Evolutionary conservation across 2,797 vertebrate genomes (phyloP), one percentile per base, ranked within the genome.

Genomic region (Platyrinchus mystaceus): DNA sequence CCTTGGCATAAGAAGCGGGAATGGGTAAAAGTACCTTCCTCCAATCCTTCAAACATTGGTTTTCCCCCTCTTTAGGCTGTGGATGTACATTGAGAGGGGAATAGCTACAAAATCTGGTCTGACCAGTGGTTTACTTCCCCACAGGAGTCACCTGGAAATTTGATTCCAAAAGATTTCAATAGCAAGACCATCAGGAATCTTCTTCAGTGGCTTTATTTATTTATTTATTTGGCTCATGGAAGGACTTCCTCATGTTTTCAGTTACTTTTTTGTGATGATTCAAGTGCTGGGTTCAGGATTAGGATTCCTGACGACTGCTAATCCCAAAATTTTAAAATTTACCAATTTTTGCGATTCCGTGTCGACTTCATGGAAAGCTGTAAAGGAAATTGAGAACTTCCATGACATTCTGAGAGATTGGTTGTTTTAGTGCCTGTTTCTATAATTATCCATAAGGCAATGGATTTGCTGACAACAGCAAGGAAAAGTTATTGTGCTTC

Each of bases 351-450:
- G 17, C 41, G 49, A 62, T 84, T 87, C 66, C 14, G 3, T 37
- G 41, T 36, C 0, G 0, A 36, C 46, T 74, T 90, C 56, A 44
- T 2, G 1, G 69, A 55, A 75, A 52, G 26, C 43, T n/a, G 1
- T 20, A 3, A 16, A 18, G 30, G 55, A 81, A 85, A 68, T 24
- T 0, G 50, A 84, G 32, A 32, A 44, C 19, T 89, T 76, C 22
- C 24, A 10, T 56, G 53, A n/a, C 10, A 73, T 75, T 81, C 78
- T 84, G 36, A 73, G 43, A 80, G 5, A 4, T 0, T 64, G 36
- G 27, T 44, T 55, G 11, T 3, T 75, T 89, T 59, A 89, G 32
- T 67, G 23, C 10, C 34, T 6, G 32, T 87, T 75, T 87, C 30
- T 88, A 3, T 89, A 74, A 67, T 70, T 67, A 58, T 78, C 83